Conservation (phyloP, 2,888 invertebrate species). For the Hydriomena furcata region DNA sequence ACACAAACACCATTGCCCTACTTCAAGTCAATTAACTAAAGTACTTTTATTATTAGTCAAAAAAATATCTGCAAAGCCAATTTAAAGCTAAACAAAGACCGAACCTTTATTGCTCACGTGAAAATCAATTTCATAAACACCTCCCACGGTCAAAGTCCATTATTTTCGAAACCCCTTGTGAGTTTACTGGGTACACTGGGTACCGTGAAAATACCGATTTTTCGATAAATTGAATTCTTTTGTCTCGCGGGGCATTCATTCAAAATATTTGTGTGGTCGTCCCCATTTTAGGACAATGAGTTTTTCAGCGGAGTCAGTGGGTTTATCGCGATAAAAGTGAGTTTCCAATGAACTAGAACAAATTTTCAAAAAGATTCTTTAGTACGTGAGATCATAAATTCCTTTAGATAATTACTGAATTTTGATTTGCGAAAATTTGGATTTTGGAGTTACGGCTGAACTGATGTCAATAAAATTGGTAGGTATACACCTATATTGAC, state of each 20-base stretch:
- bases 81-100: constrained; percentile 15
- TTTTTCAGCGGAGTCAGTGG: constrained; percentile 10
- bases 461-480: too few relatives aligned
- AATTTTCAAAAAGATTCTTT: background rate
- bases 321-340: constrained; percentile 16
- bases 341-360: constrained; percentile 8
- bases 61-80: constrained; percentile 1
- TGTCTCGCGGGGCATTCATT: constrained; percentile 33
- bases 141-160: constrained; percentile 21
- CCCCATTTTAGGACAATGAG: constrained; percentile 21
- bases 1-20: too few relatives aligned
- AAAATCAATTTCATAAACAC: constrained; percentile 29
- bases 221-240: constrained; percentile 41
- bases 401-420: too few relatives aligned
- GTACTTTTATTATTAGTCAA: too few relatives aligned
- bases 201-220: constrained; percentile 30
- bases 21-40: too few relatives aligned
- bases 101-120: constrained; percentile 17
- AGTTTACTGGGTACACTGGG: constrained; percentile 7
- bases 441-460: too few relatives aligned
- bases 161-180: constrained; percentile 23
- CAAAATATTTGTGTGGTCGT: constrained; percentile 29
- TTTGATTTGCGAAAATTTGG: too few relatives aligned
- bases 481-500: too few relatives aligned
- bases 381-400: too few relatives aligned